Evolutionary conservation across 2,113 vertebrate species (phyloP).

Genomic region (Herpetotheres cachinnans): DNA sequence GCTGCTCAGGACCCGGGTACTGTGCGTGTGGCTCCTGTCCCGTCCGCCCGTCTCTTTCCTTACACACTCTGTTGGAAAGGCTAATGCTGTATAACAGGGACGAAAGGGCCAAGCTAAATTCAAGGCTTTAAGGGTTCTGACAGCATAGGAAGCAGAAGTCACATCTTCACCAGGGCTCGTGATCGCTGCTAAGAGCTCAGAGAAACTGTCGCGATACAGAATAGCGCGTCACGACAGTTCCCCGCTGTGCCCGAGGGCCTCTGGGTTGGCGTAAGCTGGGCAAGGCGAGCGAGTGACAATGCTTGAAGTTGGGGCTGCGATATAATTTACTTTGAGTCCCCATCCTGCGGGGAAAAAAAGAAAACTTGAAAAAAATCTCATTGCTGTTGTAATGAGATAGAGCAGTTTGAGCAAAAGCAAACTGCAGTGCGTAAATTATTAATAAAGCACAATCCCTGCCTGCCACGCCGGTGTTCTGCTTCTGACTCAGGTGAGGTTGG

Average conservation of each 20-base stretch:
- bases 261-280: background rate
- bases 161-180: background rate
- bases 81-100: background rate
- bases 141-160: background rate
- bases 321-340: background rate
- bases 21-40: background rate
- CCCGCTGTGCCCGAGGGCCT: background rate
- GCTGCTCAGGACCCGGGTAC: conserved; percentile 89
- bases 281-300: background rate
- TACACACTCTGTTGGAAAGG: background rate
- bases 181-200: background rate
- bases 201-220: background rate
- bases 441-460: background rate
- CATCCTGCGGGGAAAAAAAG: background rate
- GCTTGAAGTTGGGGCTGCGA: background rate
- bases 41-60: background rate
- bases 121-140: background rate
- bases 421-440: background rate
- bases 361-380: background rate
- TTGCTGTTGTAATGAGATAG: background rate
- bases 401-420: background rate
- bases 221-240: background rate
- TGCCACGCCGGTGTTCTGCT: background rate
- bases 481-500: background rate
- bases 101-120: background rate